A percentile compares a stretch with the other conserved stretches of the same genome.
These are phyloP conservation scores for Mylabris sibirica DNA, from an alignment of 2,888 invertebrate species.

Conservation along the genomic window DNA sequence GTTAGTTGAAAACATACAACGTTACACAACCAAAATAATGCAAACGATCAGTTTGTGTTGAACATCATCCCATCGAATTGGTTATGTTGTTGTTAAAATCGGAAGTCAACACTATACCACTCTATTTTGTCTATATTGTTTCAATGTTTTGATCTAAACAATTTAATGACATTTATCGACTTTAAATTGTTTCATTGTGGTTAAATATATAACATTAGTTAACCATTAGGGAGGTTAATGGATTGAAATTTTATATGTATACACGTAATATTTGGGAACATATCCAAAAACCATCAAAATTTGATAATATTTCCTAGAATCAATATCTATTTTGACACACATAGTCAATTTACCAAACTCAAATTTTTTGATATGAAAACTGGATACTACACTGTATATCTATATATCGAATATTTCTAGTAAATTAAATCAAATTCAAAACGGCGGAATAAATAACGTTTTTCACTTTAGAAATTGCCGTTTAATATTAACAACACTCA, in stretches of 20 bases:
- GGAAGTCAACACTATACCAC: conserved; percentile 5
- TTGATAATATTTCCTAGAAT: conserved; percentile 2
- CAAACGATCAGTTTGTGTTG: conserved; percentile 1
- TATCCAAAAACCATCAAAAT: conserved; percentile 1
- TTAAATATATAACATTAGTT: conserved; percentile 9
- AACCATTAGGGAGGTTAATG: conserved; percentile 9
- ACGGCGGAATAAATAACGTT: neutral
- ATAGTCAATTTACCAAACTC: neutral
- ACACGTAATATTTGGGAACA: neutral
- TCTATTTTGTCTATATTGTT: conserved; percentile 1
- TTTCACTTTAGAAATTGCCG: neutral
- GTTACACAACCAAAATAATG: neutral
- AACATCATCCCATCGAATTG: neutral
- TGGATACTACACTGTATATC: neutral
- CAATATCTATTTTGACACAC: neutral
- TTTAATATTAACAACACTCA: neutral
- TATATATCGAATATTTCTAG: neutral
- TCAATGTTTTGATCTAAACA: neutral
- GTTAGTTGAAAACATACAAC: neutral
- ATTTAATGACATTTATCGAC: conserved; percentile 10
- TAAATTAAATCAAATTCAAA: neutral
- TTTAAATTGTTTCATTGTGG: conserved; percentile 10
- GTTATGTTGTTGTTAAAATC: conserved; percentile 1
- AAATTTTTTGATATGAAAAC: neutral
- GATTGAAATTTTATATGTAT: conserved; percentile 1